phyloP scores from a whole-genome alignment of 2,797 vertebrate genomes.

The Sebastes jordani region DNA sequence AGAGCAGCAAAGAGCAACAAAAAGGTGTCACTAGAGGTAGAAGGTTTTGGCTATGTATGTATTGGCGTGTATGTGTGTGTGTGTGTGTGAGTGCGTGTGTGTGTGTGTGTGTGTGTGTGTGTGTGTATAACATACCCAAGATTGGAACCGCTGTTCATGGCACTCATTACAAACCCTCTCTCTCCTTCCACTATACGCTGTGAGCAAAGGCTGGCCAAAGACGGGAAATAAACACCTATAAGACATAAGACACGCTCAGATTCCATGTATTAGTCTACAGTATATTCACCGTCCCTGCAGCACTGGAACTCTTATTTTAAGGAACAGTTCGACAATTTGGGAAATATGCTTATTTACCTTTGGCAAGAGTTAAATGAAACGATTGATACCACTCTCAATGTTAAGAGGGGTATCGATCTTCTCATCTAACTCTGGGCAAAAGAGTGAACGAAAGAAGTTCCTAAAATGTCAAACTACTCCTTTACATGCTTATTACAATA shows the following conservation, averaged over 20 bases:
- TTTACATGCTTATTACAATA: background rate
- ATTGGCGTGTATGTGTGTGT: background rate
- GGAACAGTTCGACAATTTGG: background rate
- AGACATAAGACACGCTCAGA: background rate
- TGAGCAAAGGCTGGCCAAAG: constrained; percentile 78
- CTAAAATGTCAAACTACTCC: background rate
- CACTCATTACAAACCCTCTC: constrained; percentile 74
- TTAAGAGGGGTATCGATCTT: background rate
- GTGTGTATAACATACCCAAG: constrained; percentile 63
- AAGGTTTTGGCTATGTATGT: background rate
- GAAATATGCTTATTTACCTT: background rate
- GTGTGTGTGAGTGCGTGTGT: background rate
- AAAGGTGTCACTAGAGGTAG: background rate
- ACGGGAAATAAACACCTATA: constrained; percentile 78
- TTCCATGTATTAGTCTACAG: background rate
- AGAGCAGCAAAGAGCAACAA: background rate
- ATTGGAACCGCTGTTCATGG: constrained; percentile 63
- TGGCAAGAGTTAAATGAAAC: background rate
- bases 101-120: background rate
- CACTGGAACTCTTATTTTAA: background rate
- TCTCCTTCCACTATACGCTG: constrained; percentile 72
- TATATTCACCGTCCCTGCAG: background rate
- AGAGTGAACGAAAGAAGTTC: background rate
- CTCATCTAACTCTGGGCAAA: background rate
- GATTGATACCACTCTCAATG: background rate